Percentiles rank a stretch among this genome's conserved stretches.
phyloP scores from a whole-genome alignment of 2,888 invertebrate species.

The Leptodirus hochenwartii region DNA sequence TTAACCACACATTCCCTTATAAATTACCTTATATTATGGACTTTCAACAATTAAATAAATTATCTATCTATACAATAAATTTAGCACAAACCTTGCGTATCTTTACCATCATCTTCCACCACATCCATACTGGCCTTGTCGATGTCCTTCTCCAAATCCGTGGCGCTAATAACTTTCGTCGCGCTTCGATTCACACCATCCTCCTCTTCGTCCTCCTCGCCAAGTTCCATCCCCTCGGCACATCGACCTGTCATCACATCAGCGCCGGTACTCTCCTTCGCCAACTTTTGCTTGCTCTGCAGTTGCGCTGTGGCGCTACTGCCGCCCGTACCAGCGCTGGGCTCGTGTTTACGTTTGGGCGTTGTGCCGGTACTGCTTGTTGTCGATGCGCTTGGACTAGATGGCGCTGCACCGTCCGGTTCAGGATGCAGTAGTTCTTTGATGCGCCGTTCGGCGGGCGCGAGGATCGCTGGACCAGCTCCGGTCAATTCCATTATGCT shows the following conservation, averaged over 20 bases:
- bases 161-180: conserved; percentile 22
- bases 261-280: conserved; percentile 26
- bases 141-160: conserved; percentile 20
- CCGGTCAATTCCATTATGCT: conserved; percentile 50
- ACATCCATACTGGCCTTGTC: no score
- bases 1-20: no score
- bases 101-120: no score
- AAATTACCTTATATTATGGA: no score
- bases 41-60: no score
- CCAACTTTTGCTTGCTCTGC: conserved; percentile 43
- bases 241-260: no score
- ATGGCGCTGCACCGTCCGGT: no score
- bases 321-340: conserved; percentile 53
- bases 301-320: conserved; percentile 26
- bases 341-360: conserved; percentile 57
- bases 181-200: conserved; percentile 21
- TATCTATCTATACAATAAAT: no score
- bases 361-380: no score
- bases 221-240: conserved; percentile 20
- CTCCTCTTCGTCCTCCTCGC: conserved; percentile 20
- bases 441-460: conserved; percentile 53
- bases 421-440: conserved; percentile 48
- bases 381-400: no score
- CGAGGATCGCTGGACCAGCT: no score
- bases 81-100: no score